phyloP scores from a whole-genome alignment of 2,113 vertebrate species.

The Asarcornis scutulata region DNA sequence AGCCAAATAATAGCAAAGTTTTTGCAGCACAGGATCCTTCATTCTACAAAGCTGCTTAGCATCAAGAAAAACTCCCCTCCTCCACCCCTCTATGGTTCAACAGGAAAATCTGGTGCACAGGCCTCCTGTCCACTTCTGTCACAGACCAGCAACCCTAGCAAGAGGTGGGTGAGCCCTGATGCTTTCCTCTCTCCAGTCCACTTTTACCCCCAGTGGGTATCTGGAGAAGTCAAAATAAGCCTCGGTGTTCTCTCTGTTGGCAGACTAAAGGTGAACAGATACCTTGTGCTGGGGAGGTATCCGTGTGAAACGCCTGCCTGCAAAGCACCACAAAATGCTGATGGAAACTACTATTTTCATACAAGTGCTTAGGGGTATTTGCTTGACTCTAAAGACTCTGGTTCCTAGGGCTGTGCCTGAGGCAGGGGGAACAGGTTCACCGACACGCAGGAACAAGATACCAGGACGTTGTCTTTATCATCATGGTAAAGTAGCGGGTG shows the following conservation, averaged over 20 bases:
- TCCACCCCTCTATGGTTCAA: background rate
- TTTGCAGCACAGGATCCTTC: background rate
- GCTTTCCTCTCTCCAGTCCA: background rate
- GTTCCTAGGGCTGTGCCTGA: background rate
- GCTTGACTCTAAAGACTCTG: background rate
- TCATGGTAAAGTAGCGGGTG: conserved; percentile 93
- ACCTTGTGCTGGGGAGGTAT: background rate
- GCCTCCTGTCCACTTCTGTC: background rate
- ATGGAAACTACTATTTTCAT: background rate
- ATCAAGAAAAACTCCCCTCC: background rate
- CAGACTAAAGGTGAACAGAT: background rate
- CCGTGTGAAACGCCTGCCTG: background rate
- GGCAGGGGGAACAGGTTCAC: background rate
- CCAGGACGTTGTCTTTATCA: conserved; percentile 84
- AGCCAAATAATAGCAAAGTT: background rate
- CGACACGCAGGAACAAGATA: conserved; percentile 57
- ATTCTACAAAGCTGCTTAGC: background rate
- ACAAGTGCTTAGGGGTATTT: background rate
- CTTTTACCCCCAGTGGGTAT: background rate
- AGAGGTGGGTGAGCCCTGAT: background rate
- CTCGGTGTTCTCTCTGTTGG: background rate
- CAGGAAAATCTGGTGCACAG: background rate
- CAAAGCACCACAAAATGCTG: background rate
- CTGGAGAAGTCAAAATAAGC: background rate
- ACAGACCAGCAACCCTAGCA: background rate